Base-by-base conservation (phyloP, 2,113 vertebrate species). In the Serinus canaria region DNA sequence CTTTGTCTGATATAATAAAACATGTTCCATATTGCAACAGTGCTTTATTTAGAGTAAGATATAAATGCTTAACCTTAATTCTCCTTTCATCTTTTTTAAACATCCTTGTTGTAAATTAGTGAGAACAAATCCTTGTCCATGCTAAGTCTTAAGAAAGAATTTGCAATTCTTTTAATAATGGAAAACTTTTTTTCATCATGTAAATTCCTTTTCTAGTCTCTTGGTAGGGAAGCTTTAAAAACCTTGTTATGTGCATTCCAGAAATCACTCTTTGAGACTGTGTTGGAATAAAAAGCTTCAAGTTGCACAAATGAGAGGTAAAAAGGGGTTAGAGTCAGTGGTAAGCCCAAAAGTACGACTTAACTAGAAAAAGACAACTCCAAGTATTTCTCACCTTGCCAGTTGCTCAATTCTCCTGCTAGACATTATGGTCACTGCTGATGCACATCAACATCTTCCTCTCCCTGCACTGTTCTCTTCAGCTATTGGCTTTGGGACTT, bases 401-500 rank as follows among this genome's bases (percentile, higher is more conserved):
- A 35, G 0, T 53, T 79, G 23, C 28, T n/a, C 27, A 15, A 13
- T 81, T 89, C 12, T 92, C 17, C 11, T 4, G 0, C 17, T 56
- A 24, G 27, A 31, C 28, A 31, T 67, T 19, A 7, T 56, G 13
- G 20, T 69, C 87, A 19, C 35, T 64, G 14, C 17, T 81, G 52
- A 53, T 86, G 22, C 20, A 11, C 20, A 53, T 78, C 55, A 66
- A 11, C 33, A 55, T 66, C 78, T 79, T 94, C 23, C 18, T 83
- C 23, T 41, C 22, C 31, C 19, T 0, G 0, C 7, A 2, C 9
- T 47, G 24, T 46, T 19, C 1, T 63, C 31, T 58, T 52, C 46
- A 77, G 15, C 31, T 81, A 8, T 46, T 9, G 17, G 17, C 39
- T 39, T 84, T 33, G 24, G 35, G 20, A 8, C 28, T 67, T 78